Evolutionary conservation across 2,888 invertebrate species (phyloP), one percentile per base, ranked within the genome.

Genomic region (Sipha maydis): DNA sequence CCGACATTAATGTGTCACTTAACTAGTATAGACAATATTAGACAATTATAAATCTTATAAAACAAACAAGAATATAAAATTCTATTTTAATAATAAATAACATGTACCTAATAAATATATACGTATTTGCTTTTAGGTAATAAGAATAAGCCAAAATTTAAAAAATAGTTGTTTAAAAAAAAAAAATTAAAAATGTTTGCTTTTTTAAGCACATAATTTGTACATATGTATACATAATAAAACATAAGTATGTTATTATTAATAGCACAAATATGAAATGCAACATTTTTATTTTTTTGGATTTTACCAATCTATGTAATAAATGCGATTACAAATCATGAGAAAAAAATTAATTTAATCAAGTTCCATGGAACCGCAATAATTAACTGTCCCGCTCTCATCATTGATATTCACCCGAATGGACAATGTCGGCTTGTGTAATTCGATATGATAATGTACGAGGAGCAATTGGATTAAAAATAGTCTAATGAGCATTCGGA

Each of bases 381-480:
- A 85, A 77, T 77, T 85, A 69, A 69, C 77, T 19, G 25, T 77
- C 38, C 75, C 11, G 0, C 11, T 31, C 34, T 31, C 67, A 21
- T 28, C n/a, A 25, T 38, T n/a, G 38, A 84, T 48, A 69, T 84
- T 76, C 41, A 76, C 41, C 56, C 67, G 76, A 67, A 67, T 85
- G 77, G 77, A 48, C 77, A 67, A 69, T n/a, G 25, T 85, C 67
- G 25, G 77, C 7, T n/a, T 25, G 31, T 8, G 48, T 69, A 77
- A 85, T 69, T 76, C 41, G 31, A 77, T 85, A n/a, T 67, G 67
- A 28, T 17, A 11, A 19, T n/a, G 19, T 34, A 73, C 19, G 9
- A 31, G 9, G 17, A 61, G 38, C 61, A 67, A 77, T 85, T 67
- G n/a, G 77, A 77, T 77, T 85, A 77, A 77, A 85, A 84, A 25